Base-by-base conservation (phyloP, 1,140 invertebrate species). In the Drosophila insularis region DNA sequence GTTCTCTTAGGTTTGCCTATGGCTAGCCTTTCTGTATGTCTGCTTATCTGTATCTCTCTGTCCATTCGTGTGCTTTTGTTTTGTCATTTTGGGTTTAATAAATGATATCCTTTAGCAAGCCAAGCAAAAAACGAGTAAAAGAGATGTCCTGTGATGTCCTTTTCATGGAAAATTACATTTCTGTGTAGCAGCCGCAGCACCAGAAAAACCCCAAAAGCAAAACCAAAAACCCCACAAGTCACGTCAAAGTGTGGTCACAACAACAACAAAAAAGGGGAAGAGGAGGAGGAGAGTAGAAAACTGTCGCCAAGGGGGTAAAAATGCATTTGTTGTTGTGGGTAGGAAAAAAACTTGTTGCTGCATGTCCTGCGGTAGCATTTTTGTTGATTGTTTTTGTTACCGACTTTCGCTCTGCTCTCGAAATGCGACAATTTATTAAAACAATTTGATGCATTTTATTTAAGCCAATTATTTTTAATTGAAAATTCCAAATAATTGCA, bases 31-130 rank as follows among this genome's bases (percentile, higher is more conserved):
- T 46, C 60, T 32, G 63, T 32, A 37, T 19, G 50, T 39, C 50
- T 58, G 14, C 19, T 23, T 39, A 32, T 53, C 21, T 23, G 21
- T 53, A 37, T 40, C 37, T 27, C 46, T 40, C 39, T 65, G 62
- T 65, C 61, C 50, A 35, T 27, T 46, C 17, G 43, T 50, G 17
- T 50, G 43, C 17, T 10, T 50, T 11, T 21, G 43, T 50, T 50
- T 50, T 66, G 43, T 65, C 78, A 81, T 32, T 65, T 70, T 63
- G 46, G 56, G 77, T 71, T 85, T 82, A 71, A 80, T 78, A 84
- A 80, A 84, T 82, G 77, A 74, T 73, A 66, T 77, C 53, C 63
- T 37, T 13, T 11, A 50, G 62, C 62, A 66, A 54, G 63, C 37
- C 35, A 37, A 37, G 67, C 74, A 70, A 66, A 74, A 35, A 55